These are phyloP conservation scores for Eristalinus sepulchralis DNA, from an alignment of 2,888 invertebrate species.

Conservation along the genomic window DNA sequence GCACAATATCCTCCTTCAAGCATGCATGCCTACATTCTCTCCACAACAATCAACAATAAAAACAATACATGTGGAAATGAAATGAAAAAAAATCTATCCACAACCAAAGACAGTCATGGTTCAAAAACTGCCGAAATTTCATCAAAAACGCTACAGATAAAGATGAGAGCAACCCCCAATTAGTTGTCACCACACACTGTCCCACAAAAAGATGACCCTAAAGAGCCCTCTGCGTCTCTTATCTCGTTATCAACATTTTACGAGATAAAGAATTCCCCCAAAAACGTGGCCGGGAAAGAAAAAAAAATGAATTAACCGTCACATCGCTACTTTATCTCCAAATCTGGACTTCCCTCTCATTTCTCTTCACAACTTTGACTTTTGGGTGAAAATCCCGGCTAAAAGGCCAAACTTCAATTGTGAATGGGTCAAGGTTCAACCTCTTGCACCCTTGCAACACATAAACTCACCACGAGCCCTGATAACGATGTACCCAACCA, in stretches of 20 bases:
- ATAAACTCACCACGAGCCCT: not conserved
- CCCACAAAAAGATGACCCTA: not conserved
- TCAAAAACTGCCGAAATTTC: no score
- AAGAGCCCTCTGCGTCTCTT: not conserved
- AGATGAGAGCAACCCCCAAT: not conserved
- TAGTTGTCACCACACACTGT: not conserved
- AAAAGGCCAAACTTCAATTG: not conserved
- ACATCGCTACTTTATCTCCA: not conserved
- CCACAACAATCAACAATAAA: no score
- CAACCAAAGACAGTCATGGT: no score
- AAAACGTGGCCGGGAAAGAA: not conserved
- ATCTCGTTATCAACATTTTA: not conserved
- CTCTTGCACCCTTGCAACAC: not conserved
- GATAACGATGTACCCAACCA: not conserved
- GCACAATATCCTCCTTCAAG: no score
- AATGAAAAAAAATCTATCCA: no score
- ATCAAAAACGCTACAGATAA: not conserved
- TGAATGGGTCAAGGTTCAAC: conserved; percentile 18
- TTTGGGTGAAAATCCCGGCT: conserved; percentile 2
- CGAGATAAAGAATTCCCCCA: not conserved
- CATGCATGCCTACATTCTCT: no score
- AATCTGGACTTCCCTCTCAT: not conserved
- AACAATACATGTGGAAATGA: no score
- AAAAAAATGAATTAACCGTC: not conserved
- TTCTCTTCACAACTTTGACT: not conserved